Conservation (phyloP, 1,140 invertebrate genomes). For the Plutomurus gul region DNA sequence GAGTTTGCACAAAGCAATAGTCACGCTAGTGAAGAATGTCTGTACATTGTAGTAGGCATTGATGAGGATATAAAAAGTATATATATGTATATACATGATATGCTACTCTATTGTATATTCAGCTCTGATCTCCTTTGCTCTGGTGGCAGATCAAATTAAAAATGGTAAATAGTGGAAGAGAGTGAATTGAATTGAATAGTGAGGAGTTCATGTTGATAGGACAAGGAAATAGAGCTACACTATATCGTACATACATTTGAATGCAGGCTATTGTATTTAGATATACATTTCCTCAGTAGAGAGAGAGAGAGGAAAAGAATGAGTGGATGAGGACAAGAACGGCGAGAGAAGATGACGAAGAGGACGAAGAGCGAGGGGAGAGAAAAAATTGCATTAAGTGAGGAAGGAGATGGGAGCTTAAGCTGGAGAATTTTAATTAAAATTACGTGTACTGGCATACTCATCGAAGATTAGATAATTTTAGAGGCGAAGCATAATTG, state of each 20-base stretch:
- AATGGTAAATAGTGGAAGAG: conserved; percentile 14
- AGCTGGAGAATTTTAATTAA: conserved; percentile 52
- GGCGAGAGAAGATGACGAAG: conserved; percentile 3
- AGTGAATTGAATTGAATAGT: conserved; percentile 26
- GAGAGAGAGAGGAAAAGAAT: neutral
- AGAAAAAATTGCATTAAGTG: conserved; percentile 45
- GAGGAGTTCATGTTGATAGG: conserved; percentile 14
- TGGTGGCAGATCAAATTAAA: conserved; percentile 30
- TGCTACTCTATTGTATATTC: neutral
- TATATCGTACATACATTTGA: no score
- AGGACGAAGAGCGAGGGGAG: neutral
- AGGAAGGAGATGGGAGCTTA: conserved; percentile 34
- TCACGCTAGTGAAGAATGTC: neutral
- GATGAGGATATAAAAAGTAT: neutral
- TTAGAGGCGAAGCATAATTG: conserved; percentile 41
- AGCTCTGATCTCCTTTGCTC: conserved; percentile 6
- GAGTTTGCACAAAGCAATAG: conserved; percentile 7
- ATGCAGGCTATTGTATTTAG: no score
- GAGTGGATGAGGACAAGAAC: neutral
- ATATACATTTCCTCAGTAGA: no score
- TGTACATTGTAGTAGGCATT: neutral
- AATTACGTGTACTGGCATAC: conserved; percentile 52
- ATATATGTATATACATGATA: neutral
- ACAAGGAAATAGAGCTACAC: neutral
- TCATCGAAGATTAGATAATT: conserved; percentile 51